A percentile compares a stretch with the other conserved stretches of the same genome.
Evolutionary conservation across 2,888 invertebrate genomes (phyloP).

Genomic region (Drosophila neonasuta): DNA sequence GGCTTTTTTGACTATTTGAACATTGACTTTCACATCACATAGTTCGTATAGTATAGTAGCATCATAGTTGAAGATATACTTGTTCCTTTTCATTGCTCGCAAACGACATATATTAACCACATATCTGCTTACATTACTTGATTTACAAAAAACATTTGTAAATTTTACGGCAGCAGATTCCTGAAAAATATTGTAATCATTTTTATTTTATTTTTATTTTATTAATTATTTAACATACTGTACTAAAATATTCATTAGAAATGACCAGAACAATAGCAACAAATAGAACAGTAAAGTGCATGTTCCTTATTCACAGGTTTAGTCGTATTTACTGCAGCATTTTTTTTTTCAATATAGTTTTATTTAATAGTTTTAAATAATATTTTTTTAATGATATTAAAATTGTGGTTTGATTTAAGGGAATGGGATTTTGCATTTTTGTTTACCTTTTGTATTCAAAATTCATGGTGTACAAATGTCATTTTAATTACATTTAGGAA

Average conservation of each 20-base stretch:
- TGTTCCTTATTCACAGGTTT: neutral
- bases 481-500: neutral
- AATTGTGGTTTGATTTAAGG: too few relatives aligned
- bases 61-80: neutral
- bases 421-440: too few relatives aligned
- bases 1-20: neutral
- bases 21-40: neutral
- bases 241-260: neutral
- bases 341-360: neutral
- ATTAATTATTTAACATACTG: neutral
- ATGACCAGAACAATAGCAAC: too few relatives aligned
- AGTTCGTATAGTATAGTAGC: neutral
- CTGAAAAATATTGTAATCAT: neutral
- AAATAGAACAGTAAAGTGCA: neutral
- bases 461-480: neutral
- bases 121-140: neutral
- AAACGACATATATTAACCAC: neutral
- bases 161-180: neutral
- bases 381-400: too few relatives aligned
- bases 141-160: slow-evolving; percentile 1
- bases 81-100: neutral
- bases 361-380: neutral
- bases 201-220: neutral
- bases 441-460: neutral
- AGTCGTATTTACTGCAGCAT: neutral